phyloP scores from a whole-genome alignment of 2,797 vertebrate species.

The Acanthis flammea region DNA sequence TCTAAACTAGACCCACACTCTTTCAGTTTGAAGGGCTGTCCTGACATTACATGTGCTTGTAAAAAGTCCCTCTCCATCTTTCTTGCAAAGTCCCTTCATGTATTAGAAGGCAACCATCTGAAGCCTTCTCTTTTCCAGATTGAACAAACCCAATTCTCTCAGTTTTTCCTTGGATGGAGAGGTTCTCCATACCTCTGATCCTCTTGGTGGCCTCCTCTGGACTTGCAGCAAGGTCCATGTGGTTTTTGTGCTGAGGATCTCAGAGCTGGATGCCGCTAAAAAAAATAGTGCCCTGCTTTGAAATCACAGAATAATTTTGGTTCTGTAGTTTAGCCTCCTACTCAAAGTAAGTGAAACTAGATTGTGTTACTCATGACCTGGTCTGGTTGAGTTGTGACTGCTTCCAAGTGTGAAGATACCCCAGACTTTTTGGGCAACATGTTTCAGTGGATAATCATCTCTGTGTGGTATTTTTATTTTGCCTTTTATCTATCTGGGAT shows the following conservation, averaged over 20 bases:
- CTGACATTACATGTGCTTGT: neutral
- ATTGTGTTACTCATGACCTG: neutral
- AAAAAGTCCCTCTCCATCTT: neutral
- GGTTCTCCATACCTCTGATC: neutral
- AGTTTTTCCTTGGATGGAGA: neutral
- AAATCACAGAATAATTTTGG: neutral
- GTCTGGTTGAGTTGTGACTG: neutral
- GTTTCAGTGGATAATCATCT: neutral
- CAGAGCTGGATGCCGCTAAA: neutral
- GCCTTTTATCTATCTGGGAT: neutral
- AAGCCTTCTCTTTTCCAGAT: neutral
- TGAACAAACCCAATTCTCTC: neutral
- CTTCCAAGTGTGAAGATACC: neutral
- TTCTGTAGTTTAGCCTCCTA: neutral
- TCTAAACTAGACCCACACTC: neutral
- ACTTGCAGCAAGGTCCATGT: neutral
- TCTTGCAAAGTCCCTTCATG: neutral
- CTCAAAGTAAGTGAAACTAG: neutral
- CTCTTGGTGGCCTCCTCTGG: neutral
- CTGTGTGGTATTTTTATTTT: neutral
- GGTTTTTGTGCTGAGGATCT: neutral
- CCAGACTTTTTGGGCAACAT: rapidly evolving
- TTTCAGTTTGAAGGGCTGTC: neutral
- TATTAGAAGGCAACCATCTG: neutral
- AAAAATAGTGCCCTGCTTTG: neutral